phyloP scores from a whole-genome alignment of 1,140 invertebrate genomes.

The Physella acuta region DNA sequence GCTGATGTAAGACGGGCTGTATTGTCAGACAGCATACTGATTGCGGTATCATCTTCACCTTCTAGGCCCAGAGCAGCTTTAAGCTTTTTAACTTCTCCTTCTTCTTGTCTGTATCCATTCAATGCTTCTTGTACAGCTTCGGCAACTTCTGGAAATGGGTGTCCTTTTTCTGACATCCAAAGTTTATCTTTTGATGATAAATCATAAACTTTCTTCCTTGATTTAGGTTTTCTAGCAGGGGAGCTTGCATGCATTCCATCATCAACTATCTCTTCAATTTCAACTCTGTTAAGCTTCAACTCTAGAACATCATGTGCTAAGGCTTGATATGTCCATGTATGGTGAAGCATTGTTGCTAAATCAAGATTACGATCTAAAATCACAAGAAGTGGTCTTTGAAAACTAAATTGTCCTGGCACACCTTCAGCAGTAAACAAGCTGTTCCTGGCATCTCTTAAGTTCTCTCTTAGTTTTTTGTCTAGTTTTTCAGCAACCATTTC shows the following conservation, averaged over 20 bases:
- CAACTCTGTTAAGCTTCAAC: slow-evolving; percentile 83
- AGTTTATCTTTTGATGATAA: slow-evolving; percentile 85
- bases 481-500: slow-evolving; percentile 97
- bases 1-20: slow-evolving; percentile 92
- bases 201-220: slow-evolving; percentile 84
- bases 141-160: slow-evolving; percentile 94
- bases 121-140: slow-evolving; percentile 98
- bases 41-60: slow-evolving; percentile 63
- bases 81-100: slow-evolving; percentile 94
- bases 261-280: slow-evolving; percentile 73
- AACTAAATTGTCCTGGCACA: slow-evolving; percentile 74
- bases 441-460: slow-evolving; percentile 93
- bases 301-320: slow-evolving; percentile 93
- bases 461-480: slow-evolving; percentile 95
- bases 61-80: slow-evolving; percentile 83
- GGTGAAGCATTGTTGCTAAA: slow-evolving; percentile 95
- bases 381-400: slow-evolving; percentile 89
- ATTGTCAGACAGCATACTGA: slow-evolving; percentile 84
- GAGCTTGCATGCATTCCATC: slow-evolving; percentile 40
- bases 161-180: slow-evolving; percentile 89
- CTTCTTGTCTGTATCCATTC: slow-evolving; percentile 89
- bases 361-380: slow-evolving; percentile 94
- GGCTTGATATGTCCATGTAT: slow-evolving; percentile 97
- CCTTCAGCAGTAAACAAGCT: slow-evolving; percentile 90
- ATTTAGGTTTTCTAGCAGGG: slow-evolving; percentile 45